Conservation (phyloP, 2,888 invertebrate genomes). For the Nomada flava region DNA sequence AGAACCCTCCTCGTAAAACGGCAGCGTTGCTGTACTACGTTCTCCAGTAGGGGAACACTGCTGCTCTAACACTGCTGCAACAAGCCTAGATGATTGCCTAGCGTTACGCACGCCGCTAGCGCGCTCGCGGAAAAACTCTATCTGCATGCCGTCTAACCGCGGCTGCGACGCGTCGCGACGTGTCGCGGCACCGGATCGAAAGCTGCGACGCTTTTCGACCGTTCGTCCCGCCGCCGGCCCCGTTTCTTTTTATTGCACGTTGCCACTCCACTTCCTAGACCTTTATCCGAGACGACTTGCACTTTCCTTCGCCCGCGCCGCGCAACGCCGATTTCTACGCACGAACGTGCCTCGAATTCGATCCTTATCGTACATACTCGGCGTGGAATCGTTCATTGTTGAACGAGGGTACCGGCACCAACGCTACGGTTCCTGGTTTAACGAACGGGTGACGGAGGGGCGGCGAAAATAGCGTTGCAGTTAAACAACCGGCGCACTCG, state of each 20-base stretch:
- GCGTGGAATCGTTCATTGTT: no score
- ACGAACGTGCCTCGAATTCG: constrained; percentile 5
- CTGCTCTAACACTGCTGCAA: constrained; percentile 68
- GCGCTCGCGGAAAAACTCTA: constrained; percentile 45
- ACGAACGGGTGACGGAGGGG: background rate
- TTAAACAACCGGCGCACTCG: background rate
- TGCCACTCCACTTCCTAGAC: no score
- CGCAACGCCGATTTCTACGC: constrained; percentile 31
- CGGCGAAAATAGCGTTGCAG: constrained; percentile 7
- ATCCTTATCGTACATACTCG: background rate
- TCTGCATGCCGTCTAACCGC: constrained; percentile 22
- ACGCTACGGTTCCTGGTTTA: background rate
- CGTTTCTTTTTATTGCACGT: background rate
- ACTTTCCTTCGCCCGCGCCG: constrained; percentile 3
- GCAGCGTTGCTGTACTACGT: constrained; percentile 71
- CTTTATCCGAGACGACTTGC: background rate
- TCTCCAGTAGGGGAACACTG: constrained; percentile 76
- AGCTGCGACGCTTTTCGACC: background rate
- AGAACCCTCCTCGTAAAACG: constrained; percentile 74
- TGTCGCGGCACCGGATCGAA: no score
- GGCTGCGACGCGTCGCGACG: background rate
- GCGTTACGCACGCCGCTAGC: constrained; percentile 45
- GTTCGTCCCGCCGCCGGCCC: background rate
- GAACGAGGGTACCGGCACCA: background rate
- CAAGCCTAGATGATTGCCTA: constrained; percentile 62